These are phyloP conservation scores for Arctocebus calabarensis DNA, from an alignment of 2,797 vertebrate species.

Conservation along the genomic window DNA sequence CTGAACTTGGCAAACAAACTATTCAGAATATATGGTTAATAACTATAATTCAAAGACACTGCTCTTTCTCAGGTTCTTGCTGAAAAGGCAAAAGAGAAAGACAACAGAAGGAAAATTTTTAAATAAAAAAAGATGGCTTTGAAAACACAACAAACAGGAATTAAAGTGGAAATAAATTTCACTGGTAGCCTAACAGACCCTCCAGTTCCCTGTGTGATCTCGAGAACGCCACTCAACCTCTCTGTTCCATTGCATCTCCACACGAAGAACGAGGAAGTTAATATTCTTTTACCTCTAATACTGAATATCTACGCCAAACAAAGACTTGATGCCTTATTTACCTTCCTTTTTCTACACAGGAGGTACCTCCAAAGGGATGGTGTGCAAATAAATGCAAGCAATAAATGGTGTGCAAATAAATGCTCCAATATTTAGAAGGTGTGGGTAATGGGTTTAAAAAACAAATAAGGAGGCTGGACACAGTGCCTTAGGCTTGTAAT, in stretches of 20 bases:
- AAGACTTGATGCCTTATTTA: neutral
- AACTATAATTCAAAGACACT: conserved; percentile 5
- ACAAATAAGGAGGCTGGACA: neutral
- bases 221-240: neutral
- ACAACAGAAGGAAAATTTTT: conserved; percentile 3
- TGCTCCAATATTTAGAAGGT: neutral
- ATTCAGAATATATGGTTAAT: conserved; percentile 57
- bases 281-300: neutral
- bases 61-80: neutral
- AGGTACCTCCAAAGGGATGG: neutral
- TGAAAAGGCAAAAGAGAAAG: conserved; percentile 26
- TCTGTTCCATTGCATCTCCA: neutral
- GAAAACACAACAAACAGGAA: conserved; percentile 28
- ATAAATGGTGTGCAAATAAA: neutral
- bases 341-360: neutral
- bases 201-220: neutral
- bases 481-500: too few relatives aligned
- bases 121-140: conserved; percentile 33
- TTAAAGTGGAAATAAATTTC: neutral
- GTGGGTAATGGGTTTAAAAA: neutral
- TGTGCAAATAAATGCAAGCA: conserved; percentile 7
- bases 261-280: neutral
- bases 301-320: neutral
- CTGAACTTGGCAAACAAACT: conserved; percentile 44
- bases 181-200: neutral